phyloP scores from a whole-genome alignment of 2,888 invertebrate species.

The Prosopocoilus inquinatus region DNA sequence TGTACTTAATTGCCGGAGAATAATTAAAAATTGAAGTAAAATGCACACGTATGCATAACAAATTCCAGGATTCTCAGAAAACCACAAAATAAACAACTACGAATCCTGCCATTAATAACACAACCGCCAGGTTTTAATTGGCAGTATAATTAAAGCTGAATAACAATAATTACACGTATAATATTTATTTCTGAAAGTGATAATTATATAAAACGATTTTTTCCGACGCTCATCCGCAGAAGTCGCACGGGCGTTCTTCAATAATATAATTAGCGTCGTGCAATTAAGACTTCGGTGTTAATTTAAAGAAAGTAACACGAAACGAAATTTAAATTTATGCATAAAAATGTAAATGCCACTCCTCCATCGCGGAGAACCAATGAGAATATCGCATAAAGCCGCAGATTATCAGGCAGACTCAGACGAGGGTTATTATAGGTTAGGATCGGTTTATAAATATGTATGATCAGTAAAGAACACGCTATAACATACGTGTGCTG shows the following conservation, averaged over 20 bases:
- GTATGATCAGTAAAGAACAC: slow-evolving; percentile 50
- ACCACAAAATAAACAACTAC: no score
- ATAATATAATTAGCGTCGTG: background rate
- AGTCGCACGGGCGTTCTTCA: no score
- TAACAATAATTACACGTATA: background rate
- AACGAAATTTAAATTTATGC: slow-evolving; percentile 35
- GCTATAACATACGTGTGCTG: slow-evolving; percentile 39
- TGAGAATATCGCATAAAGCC: slow-evolving; percentile 41
- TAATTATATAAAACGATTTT: no score
- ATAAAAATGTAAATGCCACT: slow-evolving; percentile 43
- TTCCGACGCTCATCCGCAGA: no score
- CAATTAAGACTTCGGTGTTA: background rate
- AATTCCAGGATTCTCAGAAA: no score
- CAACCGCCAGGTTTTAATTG: background rate
- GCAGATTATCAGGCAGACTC: slow-evolving; percentile 47
- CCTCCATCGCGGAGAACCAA: slow-evolving; percentile 39
- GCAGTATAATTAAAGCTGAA: background rate
- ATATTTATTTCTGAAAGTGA: no score
- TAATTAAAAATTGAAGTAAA: no score
- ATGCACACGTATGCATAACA: no score
- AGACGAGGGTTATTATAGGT: slow-evolving; percentile 52
- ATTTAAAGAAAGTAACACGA: background rate
- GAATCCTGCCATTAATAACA: no score
- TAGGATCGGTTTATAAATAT: slow-evolving; percentile 52
- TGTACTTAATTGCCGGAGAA: no score